These are phyloP conservation scores for Andrena trimmerana DNA, from an alignment of 2,888 invertebrate species.

Conservation along the genomic window DNA sequence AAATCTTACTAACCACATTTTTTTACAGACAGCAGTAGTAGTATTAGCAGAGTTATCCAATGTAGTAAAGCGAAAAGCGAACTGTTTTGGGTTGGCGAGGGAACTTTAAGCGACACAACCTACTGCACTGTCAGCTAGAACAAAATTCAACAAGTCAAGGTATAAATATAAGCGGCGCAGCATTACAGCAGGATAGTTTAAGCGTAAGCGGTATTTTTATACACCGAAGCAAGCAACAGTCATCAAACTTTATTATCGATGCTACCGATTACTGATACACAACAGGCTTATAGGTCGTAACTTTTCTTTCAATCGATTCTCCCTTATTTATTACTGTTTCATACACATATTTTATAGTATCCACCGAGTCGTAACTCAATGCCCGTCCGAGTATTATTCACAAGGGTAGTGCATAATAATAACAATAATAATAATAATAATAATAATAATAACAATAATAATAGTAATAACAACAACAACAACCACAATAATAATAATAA, in stretches of 20 bases:
- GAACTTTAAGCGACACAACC: constrained; percentile 83
- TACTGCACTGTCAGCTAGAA: constrained; percentile 83
- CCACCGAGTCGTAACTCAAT: too few relatives aligned
- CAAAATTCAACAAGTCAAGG: constrained; percentile 78
- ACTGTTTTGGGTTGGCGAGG: constrained; percentile 79
- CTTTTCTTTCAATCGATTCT: constrained; percentile 56
- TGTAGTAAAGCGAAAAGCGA: constrained; percentile 81
- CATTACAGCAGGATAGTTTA: constrained; percentile 71
- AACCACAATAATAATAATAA: background rate
- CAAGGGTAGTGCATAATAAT: too few relatives aligned
- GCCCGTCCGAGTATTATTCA: too few relatives aligned
- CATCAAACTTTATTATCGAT: constrained; percentile 72
- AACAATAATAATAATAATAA: background rate
- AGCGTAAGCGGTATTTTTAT: constrained; percentile 69
- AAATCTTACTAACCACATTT: constrained; percentile 78
- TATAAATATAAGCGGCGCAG: constrained; percentile 69
- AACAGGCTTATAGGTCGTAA: constrained; percentile 45
- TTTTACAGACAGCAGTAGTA: constrained; percentile 80
- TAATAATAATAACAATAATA: background rate
- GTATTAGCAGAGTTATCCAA: constrained; percentile 83
- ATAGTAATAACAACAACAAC: background rate
- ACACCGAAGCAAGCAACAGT: constrained; percentile 77
- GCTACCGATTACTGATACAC: constrained; percentile 55
- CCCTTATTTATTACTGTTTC: background rate
- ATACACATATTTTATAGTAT: background rate